phyloP scores from a whole-genome alignment of 1,140 invertebrate genomes.

The Dysdera silvatica region DNA sequence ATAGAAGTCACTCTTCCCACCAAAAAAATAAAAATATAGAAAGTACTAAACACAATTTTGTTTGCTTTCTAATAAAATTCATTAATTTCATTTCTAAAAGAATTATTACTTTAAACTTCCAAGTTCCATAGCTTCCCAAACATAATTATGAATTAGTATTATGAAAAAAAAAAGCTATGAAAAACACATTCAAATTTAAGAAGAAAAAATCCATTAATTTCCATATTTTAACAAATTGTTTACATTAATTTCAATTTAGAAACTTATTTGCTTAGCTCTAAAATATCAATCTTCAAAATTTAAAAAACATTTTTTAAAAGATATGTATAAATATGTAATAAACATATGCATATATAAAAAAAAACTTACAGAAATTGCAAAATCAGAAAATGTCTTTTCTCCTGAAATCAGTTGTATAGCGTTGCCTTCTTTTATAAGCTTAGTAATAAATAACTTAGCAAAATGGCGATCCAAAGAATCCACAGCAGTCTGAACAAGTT shows the following conservation, averaged over 20 bases:
- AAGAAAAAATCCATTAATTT: too few relatives aligned
- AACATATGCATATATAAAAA: neutral
- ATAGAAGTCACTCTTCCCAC: too few relatives aligned
- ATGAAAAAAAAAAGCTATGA: neutral
- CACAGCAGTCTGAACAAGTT: constrained; percentile 48
- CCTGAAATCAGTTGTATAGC: constrained; percentile 39
- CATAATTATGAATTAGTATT: neutral
- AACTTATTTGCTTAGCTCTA: constrained; percentile 41
- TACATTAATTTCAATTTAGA: neutral
- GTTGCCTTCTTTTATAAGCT: constrained; percentile 56
- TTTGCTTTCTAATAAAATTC: too few relatives aligned
- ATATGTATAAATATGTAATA: neutral
- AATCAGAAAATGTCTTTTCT: constrained; percentile 42
- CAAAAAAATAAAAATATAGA: too few relatives aligned
- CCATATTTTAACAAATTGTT: neutral
- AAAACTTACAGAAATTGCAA: constrained; percentile 44
- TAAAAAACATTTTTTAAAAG: neutral
- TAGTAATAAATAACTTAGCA: constrained; percentile 57
- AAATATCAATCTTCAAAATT: neutral
- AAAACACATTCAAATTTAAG: too few relatives aligned
- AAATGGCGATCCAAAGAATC: constrained; percentile 51
- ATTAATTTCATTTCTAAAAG: too few relatives aligned
- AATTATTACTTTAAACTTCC: too few relatives aligned
- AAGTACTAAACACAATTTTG: too few relatives aligned
- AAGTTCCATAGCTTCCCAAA: too few relatives aligned